phyloP scores from a whole-genome alignment of 1,140 invertebrate species.

The Anastrepha ludens region DNA sequence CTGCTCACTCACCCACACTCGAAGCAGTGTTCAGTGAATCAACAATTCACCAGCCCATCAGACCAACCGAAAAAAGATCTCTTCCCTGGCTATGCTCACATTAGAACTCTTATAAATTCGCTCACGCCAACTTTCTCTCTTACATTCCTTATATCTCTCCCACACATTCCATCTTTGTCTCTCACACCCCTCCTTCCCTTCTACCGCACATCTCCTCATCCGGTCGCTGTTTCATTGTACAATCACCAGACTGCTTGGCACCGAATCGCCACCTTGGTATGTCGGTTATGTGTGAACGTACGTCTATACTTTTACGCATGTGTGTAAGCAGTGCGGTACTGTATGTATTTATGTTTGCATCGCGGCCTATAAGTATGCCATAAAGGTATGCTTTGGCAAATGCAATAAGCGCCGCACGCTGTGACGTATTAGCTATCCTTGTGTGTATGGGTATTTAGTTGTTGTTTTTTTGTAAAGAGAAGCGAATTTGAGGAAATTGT shows the following conservation, averaged over 20 bases:
- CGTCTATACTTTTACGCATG: background rate
- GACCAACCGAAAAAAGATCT: too few relatives aligned
- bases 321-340: background rate
- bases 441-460: background rate
- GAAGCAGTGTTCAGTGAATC: background rate
- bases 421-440: constrained; percentile 38
- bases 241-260: constrained; percentile 38
- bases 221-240: background rate
- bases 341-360: background rate
- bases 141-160: background rate
- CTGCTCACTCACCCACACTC: background rate
- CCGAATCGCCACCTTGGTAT: background rate
- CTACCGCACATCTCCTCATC: background rate
- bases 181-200: background rate
- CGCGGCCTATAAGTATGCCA: constrained; percentile 26
- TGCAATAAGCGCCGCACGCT: constrained; percentile 11
- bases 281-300: too few relatives aligned
- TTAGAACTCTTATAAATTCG: background rate
- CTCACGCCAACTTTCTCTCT: background rate
- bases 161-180: background rate
- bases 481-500: background rate
- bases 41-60: background rate
- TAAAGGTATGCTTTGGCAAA: background rate
- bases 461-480: background rate
- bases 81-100: background rate